A percentile compares a stretch with the other conserved stretches of the same genome.
phyloP scores from a whole-genome alignment of 2,888 invertebrate genomes.

The Parochlus steinenii region DNA sequence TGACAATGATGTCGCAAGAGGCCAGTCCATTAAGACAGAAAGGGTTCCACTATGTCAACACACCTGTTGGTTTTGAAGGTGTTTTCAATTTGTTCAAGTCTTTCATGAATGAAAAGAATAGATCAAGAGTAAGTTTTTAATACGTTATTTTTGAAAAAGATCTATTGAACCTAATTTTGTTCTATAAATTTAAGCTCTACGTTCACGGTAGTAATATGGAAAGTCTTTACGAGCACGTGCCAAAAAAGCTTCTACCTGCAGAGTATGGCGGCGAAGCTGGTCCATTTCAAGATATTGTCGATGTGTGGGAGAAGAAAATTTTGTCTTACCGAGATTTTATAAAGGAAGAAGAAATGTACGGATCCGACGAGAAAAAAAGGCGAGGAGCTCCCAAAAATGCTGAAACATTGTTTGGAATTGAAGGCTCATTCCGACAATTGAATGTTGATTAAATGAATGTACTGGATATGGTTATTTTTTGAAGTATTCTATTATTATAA shows the following conservation, averaged over 20 bases:
- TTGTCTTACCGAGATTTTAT: conserved; percentile 8
- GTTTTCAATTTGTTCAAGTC: conserved; percentile 34
- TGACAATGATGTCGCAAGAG: conserved; percentile 32
- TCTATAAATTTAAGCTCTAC: conserved; percentile 26
- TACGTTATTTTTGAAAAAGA: not conserved
- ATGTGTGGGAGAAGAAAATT: conserved; percentile 7
- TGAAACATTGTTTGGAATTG: conserved; percentile 24
- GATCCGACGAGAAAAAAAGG: conserved; percentile 5
- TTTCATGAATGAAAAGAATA: conserved; percentile 38
- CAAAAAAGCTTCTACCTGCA: conserved; percentile 39
- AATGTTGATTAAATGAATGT: conserved; percentile 21
- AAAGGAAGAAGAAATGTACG: conserved; percentile 15
- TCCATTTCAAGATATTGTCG: conserved; percentile 19
- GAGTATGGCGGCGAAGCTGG: conserved; percentile 31
- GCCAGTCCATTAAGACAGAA: conserved; percentile 37
- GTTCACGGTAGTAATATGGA: conserved; percentile 35
- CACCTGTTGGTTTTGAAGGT: conserved; percentile 36
- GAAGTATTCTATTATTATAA: too few species aligned
- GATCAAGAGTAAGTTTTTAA: conserved; percentile 31
- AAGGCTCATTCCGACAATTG: conserved; percentile 26
- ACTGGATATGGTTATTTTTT: not conserved
- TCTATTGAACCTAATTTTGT: not conserved
- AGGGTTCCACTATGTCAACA: conserved; percentile 35
- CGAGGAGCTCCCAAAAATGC: conserved; percentile 18
- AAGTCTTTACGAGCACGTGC: conserved; percentile 36